phyloP scores from a whole-genome alignment of 2,113 vertebrate species.

The Varanus komodoensis region DNA sequence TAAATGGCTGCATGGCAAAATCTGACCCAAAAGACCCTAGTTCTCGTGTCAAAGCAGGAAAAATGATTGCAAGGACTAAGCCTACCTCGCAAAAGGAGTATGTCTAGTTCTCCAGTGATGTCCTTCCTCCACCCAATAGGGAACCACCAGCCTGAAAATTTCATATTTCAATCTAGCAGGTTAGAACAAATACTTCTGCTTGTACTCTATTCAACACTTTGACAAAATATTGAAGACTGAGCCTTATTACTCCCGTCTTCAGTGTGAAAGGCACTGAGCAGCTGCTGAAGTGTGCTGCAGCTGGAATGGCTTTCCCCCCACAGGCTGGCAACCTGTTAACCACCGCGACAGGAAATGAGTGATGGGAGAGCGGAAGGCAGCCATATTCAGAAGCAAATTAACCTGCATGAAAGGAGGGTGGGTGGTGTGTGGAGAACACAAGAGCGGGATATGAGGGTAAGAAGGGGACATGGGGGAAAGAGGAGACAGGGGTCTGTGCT shows the following conservation, averaged over 20 bases:
- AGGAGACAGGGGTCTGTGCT: constrained; percentile 53
- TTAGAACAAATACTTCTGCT: neutral
- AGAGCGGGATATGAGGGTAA: constrained; percentile 10
- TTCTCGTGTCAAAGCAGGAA: neutral
- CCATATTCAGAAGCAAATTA: constrained; percentile 23
- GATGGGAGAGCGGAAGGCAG: constrained; percentile 22
- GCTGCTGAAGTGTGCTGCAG: neutral
- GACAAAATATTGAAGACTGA: neutral
- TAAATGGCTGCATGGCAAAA: neutral
- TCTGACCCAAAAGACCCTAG: neutral
- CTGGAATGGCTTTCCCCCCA: neutral
- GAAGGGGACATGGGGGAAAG: constrained; percentile 30
- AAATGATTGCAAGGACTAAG: neutral
- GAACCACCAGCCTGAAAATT: neutral
- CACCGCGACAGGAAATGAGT: constrained; percentile 23
- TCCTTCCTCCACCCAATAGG: neutral
- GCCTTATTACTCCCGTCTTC: neutral
- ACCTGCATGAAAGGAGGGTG: constrained; percentile 13
- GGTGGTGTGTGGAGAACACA: constrained; percentile 12
- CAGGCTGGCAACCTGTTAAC: neutral
- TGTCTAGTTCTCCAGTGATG: neutral
- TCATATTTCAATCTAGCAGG: neutral
- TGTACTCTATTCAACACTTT: neutral
- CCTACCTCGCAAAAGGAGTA: neutral
- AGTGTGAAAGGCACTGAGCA: neutral